Evolutionary conservation across 2,888 invertebrate species (phyloP), one percentile per base, ranked within the genome.

Genomic region (Ornithoptera priamus): DNA sequence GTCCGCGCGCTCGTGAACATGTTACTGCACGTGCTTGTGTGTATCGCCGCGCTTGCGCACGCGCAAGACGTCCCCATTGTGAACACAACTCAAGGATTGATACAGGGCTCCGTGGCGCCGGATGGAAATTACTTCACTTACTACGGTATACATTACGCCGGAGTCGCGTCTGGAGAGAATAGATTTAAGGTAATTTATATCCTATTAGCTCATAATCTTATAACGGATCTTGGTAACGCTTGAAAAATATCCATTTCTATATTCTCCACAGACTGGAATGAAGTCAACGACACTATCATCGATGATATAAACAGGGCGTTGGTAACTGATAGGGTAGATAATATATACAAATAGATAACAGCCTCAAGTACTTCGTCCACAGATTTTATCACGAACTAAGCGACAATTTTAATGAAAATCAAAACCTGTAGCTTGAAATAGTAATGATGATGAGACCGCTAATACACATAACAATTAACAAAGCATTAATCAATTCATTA

Each of bases 121-220:
- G 85, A 85, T 73, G 86, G 86, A 0, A 76, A 81, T 65, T 88
- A 87, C 72, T 75, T 74, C 30, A 79, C 77, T 2, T 92, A 88
- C 65, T 87, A 86, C 73, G 90, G 89, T 0, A 77, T 92, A 18
- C 87, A 86, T n/a, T 92, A 92, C 67, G 91, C 84, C 4, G 87
- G 83, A 0, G 73, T 78, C 0, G 78, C 83, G 6, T 72, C 78
- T 3, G 85, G 86, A 2, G 77, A 72, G 2, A 87, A 87, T 71
- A 78, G 87, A 72, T 87, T 84, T 76, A 88, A 87, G 85, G 87
- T 87, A 76, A 42, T 65, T 20, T 46, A 57, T 58, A 46, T 58
- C 17, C 53, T n/a, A 53, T 53, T n/a, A 53, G 3, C 18, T 12
- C 53, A 53, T 18, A 42, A 42, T 50, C 18, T n/a, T 18, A n/a